Percentiles rank a stretch among this genome's conserved stretches.
Evolutionary conservation across 2,797 vertebrate species (phyloP).

Genomic region (Anableps anableps): DNA sequence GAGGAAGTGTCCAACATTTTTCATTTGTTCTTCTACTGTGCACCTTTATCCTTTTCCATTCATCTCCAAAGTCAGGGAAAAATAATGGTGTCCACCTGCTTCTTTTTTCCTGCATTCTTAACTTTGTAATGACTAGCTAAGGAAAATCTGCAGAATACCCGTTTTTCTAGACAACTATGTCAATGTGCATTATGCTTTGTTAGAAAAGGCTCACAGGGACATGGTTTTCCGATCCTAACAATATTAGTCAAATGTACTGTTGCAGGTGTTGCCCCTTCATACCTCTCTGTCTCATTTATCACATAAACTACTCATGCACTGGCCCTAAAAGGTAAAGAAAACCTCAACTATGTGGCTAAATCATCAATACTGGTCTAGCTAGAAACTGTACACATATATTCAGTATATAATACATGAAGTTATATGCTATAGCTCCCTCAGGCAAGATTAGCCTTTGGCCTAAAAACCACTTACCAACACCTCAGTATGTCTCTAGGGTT

Average conservation of each 20-base stretch:
- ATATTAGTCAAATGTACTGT: constrained; percentile 56
- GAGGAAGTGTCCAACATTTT: constrained; percentile 65
- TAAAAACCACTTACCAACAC: constrained; percentile 43
- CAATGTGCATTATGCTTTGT: constrained; percentile 12
- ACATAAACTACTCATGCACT: constrained; percentile 60
- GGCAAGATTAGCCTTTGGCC: constrained; percentile 65
- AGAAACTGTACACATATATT: constrained; percentile 48
- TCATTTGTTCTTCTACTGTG: constrained; percentile 22
- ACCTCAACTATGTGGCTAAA: constrained; percentile 47
- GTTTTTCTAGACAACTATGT: constrained; percentile 28
- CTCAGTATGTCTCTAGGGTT: constrained; percentile 39
- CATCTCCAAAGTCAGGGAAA: constrained; percentile 68
- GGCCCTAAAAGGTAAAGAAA: constrained; percentile 41
- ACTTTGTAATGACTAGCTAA: constrained; percentile 69
- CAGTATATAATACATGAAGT: constrained; percentile 52
- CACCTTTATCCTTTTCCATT: constrained; percentile 48
- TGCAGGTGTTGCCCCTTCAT: constrained; percentile 43
- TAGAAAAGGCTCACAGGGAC: constrained; percentile 14
- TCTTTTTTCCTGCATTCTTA: constrained; percentile 56
- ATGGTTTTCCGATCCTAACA: constrained; percentile 27
- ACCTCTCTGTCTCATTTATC: constrained; percentile 16
- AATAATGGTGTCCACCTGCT: constrained; percentile 79
- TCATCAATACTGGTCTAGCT: constrained; percentile 55
- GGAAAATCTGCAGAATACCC: constrained; percentile 52
- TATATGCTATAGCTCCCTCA: constrained; percentile 54